phyloP scores from a whole-genome alignment of 2,113 vertebrate genomes.

The Charadrius vociferus region DNA sequence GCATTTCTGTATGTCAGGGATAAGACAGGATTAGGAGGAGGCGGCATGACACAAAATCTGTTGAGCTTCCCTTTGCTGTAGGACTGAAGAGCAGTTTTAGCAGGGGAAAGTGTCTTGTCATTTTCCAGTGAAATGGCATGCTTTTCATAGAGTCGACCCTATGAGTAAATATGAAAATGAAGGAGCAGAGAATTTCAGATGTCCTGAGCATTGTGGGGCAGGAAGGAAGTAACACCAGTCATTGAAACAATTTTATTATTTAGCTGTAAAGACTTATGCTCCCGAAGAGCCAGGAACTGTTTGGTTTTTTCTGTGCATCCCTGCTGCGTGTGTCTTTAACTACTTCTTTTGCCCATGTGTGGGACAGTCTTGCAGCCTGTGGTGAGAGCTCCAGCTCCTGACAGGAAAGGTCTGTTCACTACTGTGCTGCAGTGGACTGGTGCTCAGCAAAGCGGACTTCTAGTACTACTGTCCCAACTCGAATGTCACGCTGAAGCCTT shows the following conservation, averaged over 20 bases:
- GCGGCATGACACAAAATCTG: not conserved
- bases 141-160: not conserved
- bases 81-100: not conserved
- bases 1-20: not conserved
- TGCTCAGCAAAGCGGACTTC: not conserved
- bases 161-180: not conserved
- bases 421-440: not conserved
- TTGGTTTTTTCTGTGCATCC: not conserved
- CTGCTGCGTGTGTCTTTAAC: not conserved
- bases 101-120: not conserved
- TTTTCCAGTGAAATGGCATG: not conserved
- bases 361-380: not conserved
- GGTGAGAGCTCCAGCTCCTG: not conserved
- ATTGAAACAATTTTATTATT: not conserved
- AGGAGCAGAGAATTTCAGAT: not conserved
- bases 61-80: not conserved
- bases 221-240: not conserved
- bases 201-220: not conserved
- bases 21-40: not conserved
- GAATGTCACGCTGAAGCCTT: not conserved
- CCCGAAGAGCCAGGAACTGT: not conserved
- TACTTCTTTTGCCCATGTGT: rapidly evolving
- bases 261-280: not conserved
- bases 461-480: not conserved
- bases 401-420: not conserved